These are phyloP conservation scores for Anguilla obscura DNA, from an alignment of 2,797 vertebrate species.

Conservation along the genomic window DNA sequence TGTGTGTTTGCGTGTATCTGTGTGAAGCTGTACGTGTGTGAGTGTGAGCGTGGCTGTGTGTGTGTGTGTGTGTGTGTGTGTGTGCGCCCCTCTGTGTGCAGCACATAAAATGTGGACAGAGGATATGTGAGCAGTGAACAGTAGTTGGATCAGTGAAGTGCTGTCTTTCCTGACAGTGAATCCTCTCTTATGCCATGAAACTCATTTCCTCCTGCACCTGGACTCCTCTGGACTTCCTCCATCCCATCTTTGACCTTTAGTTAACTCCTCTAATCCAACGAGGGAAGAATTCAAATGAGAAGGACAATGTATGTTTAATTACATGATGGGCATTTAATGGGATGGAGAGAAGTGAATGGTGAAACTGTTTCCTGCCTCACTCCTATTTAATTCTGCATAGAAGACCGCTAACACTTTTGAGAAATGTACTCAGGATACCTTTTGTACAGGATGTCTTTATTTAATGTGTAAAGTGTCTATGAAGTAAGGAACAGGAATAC, in stretches of 20 bases:
- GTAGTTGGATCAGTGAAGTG: slow-evolving; percentile 48
- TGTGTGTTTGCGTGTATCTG: not conserved
- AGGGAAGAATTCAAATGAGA: slow-evolving; percentile 36
- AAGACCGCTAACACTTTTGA: not conserved
- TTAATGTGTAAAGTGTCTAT: not conserved
- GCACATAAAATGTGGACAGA: slow-evolving; percentile 34
- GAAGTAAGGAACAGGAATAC: not conserved
- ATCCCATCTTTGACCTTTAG: slow-evolving; percentile 49
- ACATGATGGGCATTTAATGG: not conserved
- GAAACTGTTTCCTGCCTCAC: not conserved
- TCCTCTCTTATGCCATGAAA: slow-evolving; percentile 46
- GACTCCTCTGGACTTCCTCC: slow-evolving; percentile 49
- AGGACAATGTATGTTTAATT: slow-evolving; percentile 6
- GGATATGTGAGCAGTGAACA: slow-evolving; percentile 37
- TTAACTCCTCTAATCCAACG: slow-evolving; percentile 35
- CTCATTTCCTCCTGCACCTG: slow-evolving; percentile 57
- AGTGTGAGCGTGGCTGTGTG: not conserved
- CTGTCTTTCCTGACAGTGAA: slow-evolving; percentile 54
- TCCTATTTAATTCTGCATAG: not conserved
- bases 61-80: slow-evolving; percentile 3
- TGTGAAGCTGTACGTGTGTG: not conserved
- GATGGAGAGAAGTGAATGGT: not conserved
- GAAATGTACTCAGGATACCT: not conserved
- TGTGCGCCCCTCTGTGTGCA: not conserved
- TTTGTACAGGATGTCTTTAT: not conserved